A percentile compares a stretch with the other conserved stretches of the same genome.
Conservation (phyloP, 2,797 vertebrate genomes). For the Hapalemur alaotrensis region DNA sequence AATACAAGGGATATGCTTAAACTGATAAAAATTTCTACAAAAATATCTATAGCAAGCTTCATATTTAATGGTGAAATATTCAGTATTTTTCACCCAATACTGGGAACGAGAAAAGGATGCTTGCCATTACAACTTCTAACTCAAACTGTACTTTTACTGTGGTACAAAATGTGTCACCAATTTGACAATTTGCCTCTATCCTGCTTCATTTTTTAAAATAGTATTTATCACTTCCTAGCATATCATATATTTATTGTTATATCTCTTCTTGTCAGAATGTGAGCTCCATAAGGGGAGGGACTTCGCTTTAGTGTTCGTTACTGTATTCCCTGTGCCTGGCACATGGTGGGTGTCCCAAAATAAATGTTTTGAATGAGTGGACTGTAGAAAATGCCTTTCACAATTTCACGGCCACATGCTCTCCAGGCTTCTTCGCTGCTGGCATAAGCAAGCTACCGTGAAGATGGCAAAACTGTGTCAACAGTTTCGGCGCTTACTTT, state of each 20-base stretch:
- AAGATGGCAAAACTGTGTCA: no score
- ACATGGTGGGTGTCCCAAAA: background rate
- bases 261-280: background rate
- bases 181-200: background rate
- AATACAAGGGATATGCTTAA: background rate
- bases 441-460: no score
- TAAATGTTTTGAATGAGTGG: background rate
- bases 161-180: background rate
- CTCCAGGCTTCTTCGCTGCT: no score
- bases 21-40: background rate
- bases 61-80: background rate
- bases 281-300: background rate
- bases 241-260: background rate
- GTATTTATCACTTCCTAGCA: background rate
- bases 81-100: background rate
- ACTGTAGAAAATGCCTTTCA: background rate
- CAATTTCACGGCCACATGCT: no score
- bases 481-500: no score
- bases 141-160: background rate
- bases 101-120: background rate
- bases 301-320: background rate
- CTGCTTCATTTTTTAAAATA: background rate
- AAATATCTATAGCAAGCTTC: background rate
- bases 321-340: background rate
- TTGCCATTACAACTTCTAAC: background rate